Base-by-base conservation (phyloP, 2,797 vertebrate species). In the Trematocara caparti region DNA sequence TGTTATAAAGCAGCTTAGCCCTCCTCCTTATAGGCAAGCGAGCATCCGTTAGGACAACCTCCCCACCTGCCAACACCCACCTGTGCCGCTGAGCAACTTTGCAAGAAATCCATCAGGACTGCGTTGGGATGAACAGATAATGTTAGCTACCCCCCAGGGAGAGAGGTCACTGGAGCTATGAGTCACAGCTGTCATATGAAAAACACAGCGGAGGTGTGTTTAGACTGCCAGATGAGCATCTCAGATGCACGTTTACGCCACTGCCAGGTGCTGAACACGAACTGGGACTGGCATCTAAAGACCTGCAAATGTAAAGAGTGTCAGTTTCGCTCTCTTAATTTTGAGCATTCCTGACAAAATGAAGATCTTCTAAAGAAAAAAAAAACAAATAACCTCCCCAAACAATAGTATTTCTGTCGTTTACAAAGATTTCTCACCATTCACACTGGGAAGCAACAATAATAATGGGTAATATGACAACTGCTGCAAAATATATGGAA, bases 161-260 rank as follows among this genome's bases (percentile, higher is more conserved):
- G 75, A 51, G 76, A 73, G 90, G 86, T 90, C 91, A 85, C 66
- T 17, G 19, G 73, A 83, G 88, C 80, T 73, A 85, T 87, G 86
- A 90, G 86, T 88, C 87, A 87, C 75, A 32, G 76, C 83, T 85
- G 86, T 87, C 91, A 80, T 80, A 74, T 81, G 75, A 86, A 86
- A 88, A 89, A 90, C 86, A 77, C 36, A 36, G 82, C 12, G 8
- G 79, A 66, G 88, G 82, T 30, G 53, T 86, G 84, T 78, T 77
- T 75, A 50, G 86, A 86, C 81, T 90, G 85, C 85, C 75, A 73
- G 80, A 90, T 78, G 85, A 90, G 76, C 59, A 73, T 81, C 71
- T n/a, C 38, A 62, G 71, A 83, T 59, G 83, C 73, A 66, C 3
- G 4, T 82, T 81, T n/a, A 59, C 59, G 74, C 78, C 59, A 82